Conservation (phyloP, 2,888 invertebrate genomes). For the Drosophila robusta region DNA sequence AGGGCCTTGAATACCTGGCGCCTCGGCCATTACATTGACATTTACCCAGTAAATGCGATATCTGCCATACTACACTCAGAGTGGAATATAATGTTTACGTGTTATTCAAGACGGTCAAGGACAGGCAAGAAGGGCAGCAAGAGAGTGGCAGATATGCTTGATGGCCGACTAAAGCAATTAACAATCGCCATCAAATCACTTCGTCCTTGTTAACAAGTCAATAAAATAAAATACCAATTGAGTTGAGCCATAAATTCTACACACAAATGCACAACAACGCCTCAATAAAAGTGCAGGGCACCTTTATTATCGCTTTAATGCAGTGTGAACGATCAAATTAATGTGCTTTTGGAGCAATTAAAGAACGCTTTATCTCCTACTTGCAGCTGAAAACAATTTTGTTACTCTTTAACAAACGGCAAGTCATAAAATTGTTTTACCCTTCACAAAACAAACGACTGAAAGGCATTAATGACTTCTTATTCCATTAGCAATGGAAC, state of each 20-base stretch:
- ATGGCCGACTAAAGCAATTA: conserved; percentile 6
- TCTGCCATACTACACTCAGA: neutral
- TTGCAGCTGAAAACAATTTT: conserved; percentile 15
- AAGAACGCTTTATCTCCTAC: conserved; percentile 14
- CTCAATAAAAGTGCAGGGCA: neutral
- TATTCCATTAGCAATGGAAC: conserved; percentile 17
- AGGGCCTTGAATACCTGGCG: conserved; percentile 53
- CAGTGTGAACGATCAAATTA: conserved; percentile 13
- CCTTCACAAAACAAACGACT: neutral
- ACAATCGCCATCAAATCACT: neutral
- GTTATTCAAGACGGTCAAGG: conserved; percentile 41
- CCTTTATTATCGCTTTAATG: conserved; percentile 2
- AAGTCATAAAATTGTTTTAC: conserved; percentile 19
- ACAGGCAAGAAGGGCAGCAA: conserved; percentile 10
- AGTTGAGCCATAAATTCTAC: conserved; percentile 41
- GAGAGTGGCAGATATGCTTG: neutral
- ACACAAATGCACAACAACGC: conserved; percentile 8
- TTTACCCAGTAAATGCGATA: conserved; percentile 35
- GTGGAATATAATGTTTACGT: conserved; percentile 21
- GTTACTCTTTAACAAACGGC: conserved; percentile 30
- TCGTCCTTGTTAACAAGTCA: conserved; percentile 12
- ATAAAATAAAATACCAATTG: conserved; percentile 19
- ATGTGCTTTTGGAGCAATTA: conserved; percentile 12
- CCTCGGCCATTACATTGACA: conserved; percentile 50
- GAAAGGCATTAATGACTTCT: neutral